These are phyloP conservation scores for Struthio camelus DNA, from an alignment of 2,113 vertebrate genomes.

Conservation along the genomic window DNA sequence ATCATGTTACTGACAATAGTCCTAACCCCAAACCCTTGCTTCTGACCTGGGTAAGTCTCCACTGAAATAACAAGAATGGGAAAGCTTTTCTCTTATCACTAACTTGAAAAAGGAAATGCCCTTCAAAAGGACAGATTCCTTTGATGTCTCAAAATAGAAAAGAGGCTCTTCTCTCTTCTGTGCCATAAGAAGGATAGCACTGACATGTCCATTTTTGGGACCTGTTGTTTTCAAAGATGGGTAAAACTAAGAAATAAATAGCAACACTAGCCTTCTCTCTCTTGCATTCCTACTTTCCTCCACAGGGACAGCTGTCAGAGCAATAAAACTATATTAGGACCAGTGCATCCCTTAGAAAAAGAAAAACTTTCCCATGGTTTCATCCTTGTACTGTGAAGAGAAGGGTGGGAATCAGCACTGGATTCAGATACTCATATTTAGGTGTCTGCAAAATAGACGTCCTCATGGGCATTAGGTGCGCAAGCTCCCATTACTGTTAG, in stretches of 20 bases:
- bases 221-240: background rate
- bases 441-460: background rate
- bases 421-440: background rate
- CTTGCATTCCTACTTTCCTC: background rate
- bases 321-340: background rate
- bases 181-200: background rate
- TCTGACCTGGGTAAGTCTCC: background rate
- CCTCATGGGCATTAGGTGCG: background rate
- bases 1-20: background rate
- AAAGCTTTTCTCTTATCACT: background rate
- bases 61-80: background rate
- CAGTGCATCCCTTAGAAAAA: background rate
- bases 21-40: background rate
- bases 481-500: background rate
- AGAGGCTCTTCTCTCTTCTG: background rate
- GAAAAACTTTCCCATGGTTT: background rate
- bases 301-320: slow-evolving; percentile 9
- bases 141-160: slow-evolving; percentile 26
- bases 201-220: background rate
- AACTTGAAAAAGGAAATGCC: background rate
- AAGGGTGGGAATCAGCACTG: background rate
- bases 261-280: background rate
- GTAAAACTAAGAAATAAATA: slow-evolving; percentile 43
- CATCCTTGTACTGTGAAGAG: background rate
- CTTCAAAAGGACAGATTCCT: background rate